Evolutionary conservation across 2,888 invertebrate genomes (phyloP), one percentile per base, ranked within the genome.

Genomic region (Torymus tubicola): DNA sequence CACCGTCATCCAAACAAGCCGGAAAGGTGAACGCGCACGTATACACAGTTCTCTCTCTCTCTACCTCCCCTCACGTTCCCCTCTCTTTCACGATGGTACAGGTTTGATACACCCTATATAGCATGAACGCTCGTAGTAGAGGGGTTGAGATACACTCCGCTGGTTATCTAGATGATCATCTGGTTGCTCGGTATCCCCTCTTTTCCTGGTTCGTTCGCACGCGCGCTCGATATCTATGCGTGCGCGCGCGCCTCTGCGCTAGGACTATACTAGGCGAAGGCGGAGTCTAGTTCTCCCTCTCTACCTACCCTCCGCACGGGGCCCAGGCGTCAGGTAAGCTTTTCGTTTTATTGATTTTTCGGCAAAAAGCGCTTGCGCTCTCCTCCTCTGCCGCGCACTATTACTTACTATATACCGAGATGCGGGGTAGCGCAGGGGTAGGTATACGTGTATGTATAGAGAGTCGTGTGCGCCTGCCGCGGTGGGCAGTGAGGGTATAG

Each of bases 321-420:
- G 83, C 83, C 87, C 42, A 42, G 88, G 89, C 89, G 89, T 90
- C 89, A 90, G 89, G 88, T 88, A 90, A 90, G 90, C 90, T 90
- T 90, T 90, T 90, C 90, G 88, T 90, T 91, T 91, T 91, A 91
- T 91, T 90, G 90, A 91, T 91, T 91, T 91, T 91, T 91, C 89
- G 42, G 88, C 88, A 75, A 90, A 90, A 90, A 90, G 90, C 90
- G 90, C 90, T 87, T 89, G 90, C 90, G 90, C 90, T 89, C 88
- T 8, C 10, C 42, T 42, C 8, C 21, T 21, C 21, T 21, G 21
- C 89, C 89, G 89, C 87, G 87, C 86, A 89, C 89, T 89, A 89
- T 89, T 87, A 86, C 89, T 90, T 90, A 89, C 89, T 86, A 85
- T 86, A 79, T 68, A 71, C 60, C 52, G 61, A 61, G 63, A 69